Evolutionary conservation across 2,888 invertebrate genomes (phyloP).

Genomic region (Gari tellinella): DNA sequence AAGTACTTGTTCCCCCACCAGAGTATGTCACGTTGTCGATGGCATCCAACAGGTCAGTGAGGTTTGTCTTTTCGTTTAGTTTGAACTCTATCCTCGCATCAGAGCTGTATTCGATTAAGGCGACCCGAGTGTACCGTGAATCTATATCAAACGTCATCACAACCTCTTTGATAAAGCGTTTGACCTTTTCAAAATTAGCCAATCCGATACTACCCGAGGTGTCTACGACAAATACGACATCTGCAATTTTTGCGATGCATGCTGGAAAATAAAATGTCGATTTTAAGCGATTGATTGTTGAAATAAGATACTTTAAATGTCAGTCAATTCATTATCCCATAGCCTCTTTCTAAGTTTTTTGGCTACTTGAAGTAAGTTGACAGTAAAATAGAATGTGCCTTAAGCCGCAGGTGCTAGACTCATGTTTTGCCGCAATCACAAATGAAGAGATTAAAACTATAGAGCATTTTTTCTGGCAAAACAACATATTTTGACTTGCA

Average conservation of each 20-base stretch:
- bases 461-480: too few species aligned
- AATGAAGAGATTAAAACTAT: too few species aligned
- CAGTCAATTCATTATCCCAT: too few species aligned
- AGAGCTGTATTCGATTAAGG: constrained; percentile 63
- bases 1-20: constrained; percentile 69
- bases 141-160: constrained; percentile 50
- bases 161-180: constrained; percentile 52
- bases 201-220: constrained; percentile 58
- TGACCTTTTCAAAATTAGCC: constrained; percentile 49
- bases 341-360: too few species aligned
- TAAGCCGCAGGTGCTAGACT: too few species aligned
- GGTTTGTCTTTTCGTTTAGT: constrained; percentile 54
- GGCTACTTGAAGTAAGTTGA: too few species aligned
- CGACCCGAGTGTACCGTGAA: constrained; percentile 39
- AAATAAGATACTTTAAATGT: too few species aligned
- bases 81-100: constrained; percentile 60
- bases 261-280: constrained; percentile 28
- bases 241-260: constrained; percentile 53
- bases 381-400: too few species aligned
- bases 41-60: constrained; percentile 57
- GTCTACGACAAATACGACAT: constrained; percentile 58
- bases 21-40: constrained; percentile 53
- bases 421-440: too few species aligned
- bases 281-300: too few species aligned
- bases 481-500: too few species aligned